A percentile compares a stretch with the other conserved stretches of the same genome.
phyloP scores from a whole-genome alignment of 2,113 vertebrate species.

The Macrotus californicus region DNA sequence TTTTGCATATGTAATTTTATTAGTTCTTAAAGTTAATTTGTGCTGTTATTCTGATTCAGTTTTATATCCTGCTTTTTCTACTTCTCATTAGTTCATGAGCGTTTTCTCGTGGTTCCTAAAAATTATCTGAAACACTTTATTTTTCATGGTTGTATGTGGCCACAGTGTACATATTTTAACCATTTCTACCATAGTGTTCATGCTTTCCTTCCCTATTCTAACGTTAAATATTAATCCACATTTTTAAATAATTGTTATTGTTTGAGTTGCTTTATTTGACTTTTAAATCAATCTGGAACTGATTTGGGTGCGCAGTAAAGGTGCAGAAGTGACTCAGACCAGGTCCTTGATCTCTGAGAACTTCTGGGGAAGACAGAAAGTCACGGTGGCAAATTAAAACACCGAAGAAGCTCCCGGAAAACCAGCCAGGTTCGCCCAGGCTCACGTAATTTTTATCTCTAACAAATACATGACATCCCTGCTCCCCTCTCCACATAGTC shows the following conservation, averaged over 20 bases:
- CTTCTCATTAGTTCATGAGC: background rate
- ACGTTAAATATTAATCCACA: background rate
- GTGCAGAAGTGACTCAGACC: background rate
- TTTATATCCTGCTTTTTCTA: background rate
- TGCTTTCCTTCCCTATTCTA: background rate
- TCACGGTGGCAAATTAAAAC: background rate
- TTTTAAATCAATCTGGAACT: slow-evolving; percentile 12
- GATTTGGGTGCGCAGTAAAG: background rate
- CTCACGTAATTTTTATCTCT: background rate
- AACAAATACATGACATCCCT: background rate
- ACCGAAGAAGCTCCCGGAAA: background rate
- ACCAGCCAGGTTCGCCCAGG: background rate
- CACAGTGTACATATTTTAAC: background rate
- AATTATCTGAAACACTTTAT: background rate
- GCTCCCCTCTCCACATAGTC: background rate
- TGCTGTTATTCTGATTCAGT: background rate
- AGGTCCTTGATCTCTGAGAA: background rate
- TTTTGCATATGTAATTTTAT: background rate
- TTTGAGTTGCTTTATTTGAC: slow-evolving; percentile 15
- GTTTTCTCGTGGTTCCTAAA: background rate
- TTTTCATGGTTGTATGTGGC: background rate
- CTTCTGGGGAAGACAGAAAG: background rate
- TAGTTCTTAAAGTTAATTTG: background rate
- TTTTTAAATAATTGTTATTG: background rate
- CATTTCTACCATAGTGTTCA: background rate